Conservation (phyloP, 2,797 vertebrate species). For the Lagocephalus sceleratus region DNA sequence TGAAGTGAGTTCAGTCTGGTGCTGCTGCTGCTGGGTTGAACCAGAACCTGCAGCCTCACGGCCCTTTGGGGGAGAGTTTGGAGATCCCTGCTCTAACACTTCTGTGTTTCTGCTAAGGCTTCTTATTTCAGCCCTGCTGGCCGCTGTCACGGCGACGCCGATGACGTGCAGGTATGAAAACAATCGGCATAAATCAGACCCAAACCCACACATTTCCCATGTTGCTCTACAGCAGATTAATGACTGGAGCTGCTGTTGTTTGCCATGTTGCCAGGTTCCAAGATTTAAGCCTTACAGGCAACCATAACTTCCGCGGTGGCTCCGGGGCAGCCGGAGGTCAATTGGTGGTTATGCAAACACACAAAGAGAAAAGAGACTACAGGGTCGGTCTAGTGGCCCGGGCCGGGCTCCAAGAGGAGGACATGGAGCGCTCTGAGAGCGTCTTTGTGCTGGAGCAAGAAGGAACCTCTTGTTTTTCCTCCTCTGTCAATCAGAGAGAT, state of each 20-base stretch:
- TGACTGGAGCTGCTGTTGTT: slow-evolving; percentile 2
- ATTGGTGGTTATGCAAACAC: slow-evolving; percentile 57
- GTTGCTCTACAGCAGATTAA: slow-evolving; percentile 11
- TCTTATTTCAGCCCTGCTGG: no score
- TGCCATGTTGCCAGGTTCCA: slow-evolving; percentile 30
- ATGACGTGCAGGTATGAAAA: no score
- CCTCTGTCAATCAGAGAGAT: slow-evolving; percentile 66
- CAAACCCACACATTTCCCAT: background rate
- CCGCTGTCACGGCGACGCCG: no score
- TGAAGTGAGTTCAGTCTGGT: no score
- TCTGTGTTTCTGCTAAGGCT: no score
- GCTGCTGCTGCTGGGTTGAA: no score
- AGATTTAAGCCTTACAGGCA: slow-evolving; percentile 11
- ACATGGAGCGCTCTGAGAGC: slow-evolving; percentile 49
- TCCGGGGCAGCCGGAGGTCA: slow-evolving; percentile 49
- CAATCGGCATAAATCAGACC: no score
- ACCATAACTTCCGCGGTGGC: slow-evolving; percentile 20
- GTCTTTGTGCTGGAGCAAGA: slow-evolving; percentile 66
- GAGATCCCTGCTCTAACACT: no score
- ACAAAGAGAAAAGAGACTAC: slow-evolving; percentile 28
- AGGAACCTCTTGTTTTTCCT: slow-evolving; percentile 63
- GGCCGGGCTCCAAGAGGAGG: slow-evolving; percentile 48
- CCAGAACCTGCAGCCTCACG: no score
- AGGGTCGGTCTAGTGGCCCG: slow-evolving; percentile 26
- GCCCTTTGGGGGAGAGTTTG: no score